Percentiles rank a stretch among this genome's conserved stretches.
Evolutionary conservation across 1,140 invertebrate species (phyloP).

Genomic region (Drosophila hydei): DNA sequence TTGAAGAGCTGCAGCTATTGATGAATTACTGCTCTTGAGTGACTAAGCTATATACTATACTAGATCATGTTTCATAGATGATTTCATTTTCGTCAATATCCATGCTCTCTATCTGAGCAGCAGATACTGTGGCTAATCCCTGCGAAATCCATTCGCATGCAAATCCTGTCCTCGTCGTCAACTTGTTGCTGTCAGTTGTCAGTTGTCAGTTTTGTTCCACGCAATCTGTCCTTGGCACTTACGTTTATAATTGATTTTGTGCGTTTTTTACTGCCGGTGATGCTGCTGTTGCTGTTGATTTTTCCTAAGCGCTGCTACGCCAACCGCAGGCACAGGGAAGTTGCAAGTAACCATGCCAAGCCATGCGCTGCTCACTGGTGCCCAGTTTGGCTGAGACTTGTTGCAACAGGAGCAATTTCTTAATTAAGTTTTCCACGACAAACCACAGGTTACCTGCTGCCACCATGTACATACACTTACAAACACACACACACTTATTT

Average conservation of each 20-base stretch:
- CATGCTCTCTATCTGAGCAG: no score
- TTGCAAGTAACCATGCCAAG: slow-evolving; percentile 38
- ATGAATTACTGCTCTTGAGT: no score
- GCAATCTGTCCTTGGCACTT: slow-evolving; percentile 14
- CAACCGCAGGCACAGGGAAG: slow-evolving; percentile 37
- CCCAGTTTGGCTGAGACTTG: slow-evolving; percentile 30
- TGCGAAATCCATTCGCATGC: not conserved
- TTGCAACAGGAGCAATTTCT: slow-evolving; percentile 64
- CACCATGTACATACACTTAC: slow-evolving; percentile 10
- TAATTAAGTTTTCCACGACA: slow-evolving; percentile 70
- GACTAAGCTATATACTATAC: no score
- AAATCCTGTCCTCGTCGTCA: slow-evolving; percentile 1
- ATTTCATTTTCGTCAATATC: no score
- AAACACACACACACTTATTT: slow-evolving; percentile 4
- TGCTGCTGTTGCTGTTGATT: slow-evolving; percentile 11
- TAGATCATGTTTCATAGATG: no score
- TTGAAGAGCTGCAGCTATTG: no score
- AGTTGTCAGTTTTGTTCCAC: slow-evolving; percentile 35
- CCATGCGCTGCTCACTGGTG: not conserved
- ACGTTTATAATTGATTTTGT: slow-evolving; percentile 75
- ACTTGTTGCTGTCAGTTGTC: slow-evolving; percentile 78
- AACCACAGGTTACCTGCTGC: not conserved
- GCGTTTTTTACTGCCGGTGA: not conserved
- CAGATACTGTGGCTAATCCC: slow-evolving; percentile 15
- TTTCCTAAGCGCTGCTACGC: slow-evolving; percentile 55